Evolutionary conservation across 2,888 invertebrate genomes (phyloP).

Genomic region (Mechanitis mazaeus): DNA sequence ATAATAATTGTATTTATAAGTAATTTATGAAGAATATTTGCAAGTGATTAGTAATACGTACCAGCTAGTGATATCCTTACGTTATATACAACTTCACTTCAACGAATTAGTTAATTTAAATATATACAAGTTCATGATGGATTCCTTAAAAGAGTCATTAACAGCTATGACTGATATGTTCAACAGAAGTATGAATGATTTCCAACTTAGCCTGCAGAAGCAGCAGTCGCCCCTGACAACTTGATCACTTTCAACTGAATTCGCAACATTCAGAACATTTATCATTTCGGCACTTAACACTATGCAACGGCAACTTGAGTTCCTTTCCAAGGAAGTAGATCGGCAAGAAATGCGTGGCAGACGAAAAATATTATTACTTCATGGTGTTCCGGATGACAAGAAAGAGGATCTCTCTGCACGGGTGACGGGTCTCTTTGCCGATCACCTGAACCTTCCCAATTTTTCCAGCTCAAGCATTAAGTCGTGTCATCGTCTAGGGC

Average conservation of each 20-base stretch:
- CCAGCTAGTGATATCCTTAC: too few species aligned
- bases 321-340: constrained; percentile 7
- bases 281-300: not conserved
- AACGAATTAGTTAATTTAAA: too few species aligned
- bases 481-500: too few species aligned
- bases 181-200: constrained; percentile 4
- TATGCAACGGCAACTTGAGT: constrained; percentile 8
- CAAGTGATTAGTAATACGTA: too few species aligned
- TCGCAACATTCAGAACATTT: constrained; percentile 2
- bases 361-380: constrained; percentile 3
- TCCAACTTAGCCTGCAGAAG: constrained; percentile 5
- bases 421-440: too few species aligned
- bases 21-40: too few species aligned
- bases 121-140: too few species aligned
- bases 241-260: constrained; percentile 1
- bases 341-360: constrained; percentile 4
- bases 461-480: too few species aligned
- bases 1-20: too few species aligned
- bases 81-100: too few species aligned
- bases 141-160: not conserved
- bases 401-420: not conserved
- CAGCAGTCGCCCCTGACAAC: not conserved
- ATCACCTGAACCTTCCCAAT: too few species aligned
- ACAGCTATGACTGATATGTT: constrained; percentile 5
- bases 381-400: constrained; percentile 6